phyloP scores from a whole-genome alignment of 2,888 invertebrate genomes.

The Drepanosiphum platanoidis region DNA sequence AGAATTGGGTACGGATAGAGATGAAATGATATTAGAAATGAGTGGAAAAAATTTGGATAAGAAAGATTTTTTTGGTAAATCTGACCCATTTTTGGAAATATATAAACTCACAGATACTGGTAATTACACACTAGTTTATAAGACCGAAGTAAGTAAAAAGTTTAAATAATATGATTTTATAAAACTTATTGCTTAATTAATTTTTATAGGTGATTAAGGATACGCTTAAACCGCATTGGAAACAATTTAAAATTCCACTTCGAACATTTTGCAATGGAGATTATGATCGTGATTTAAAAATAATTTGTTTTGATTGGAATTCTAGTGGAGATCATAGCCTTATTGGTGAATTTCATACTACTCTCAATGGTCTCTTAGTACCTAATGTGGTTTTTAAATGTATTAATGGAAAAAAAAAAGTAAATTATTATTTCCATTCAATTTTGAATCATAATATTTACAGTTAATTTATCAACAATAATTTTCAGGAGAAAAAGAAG shows the following conservation, averaged over 20 bases:
- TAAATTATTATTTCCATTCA: slow-evolving; percentile 57
- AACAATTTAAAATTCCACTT: slow-evolving; percentile 68
- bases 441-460: slow-evolving; percentile 22
- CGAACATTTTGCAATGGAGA: slow-evolving; percentile 69
- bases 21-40: slow-evolving; percentile 67
- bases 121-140: slow-evolving; percentile 69
- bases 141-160: slow-evolving; percentile 69
- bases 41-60: slow-evolving; percentile 67
- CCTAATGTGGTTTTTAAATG: slow-evolving; percentile 67
- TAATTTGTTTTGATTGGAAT: slow-evolving; percentile 71
- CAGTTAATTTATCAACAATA: not conserved
- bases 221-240: slow-evolving; percentile 71
- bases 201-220: slow-evolving; percentile 66
- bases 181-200: not conserved
- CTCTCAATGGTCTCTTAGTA: slow-evolving; percentile 67
- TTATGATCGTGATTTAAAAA: slow-evolving; percentile 69
- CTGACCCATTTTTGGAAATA: slow-evolving; percentile 67
- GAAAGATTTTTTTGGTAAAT: slow-evolving; percentile 67
- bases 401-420: slow-evolving; percentile 66
- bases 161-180: not conserved
- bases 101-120: slow-evolving; percentile 68
- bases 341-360: slow-evolving; percentile 69
- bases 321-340: slow-evolving; percentile 68
- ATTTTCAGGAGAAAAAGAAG: slow-evolving; percentile 63
- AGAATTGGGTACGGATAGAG: slow-evolving; percentile 67